Percentiles rank a stretch among this genome's conserved stretches.
Evolutionary conservation across 2,888 invertebrate genomes (phyloP).

Genomic region (Andrena fulva): DNA sequence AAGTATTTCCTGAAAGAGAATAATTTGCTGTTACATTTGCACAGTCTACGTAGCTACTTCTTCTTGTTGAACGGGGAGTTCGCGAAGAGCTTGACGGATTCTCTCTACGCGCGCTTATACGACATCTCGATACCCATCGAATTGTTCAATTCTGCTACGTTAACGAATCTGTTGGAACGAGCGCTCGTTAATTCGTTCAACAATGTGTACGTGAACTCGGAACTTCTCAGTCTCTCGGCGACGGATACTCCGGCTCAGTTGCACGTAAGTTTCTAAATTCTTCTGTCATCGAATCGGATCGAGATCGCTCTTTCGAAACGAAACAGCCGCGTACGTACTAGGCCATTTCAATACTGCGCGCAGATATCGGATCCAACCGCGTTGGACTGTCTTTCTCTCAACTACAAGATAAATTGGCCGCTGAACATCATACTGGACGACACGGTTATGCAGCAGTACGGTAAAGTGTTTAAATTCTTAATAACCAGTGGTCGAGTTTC

Average conservation of each 20-base stretch:
- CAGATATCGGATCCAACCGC: conserved; percentile 87
- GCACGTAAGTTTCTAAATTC: conserved; percentile 82
- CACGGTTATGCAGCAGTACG: conserved; percentile 89
- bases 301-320: not conserved
- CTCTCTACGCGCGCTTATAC: conserved; percentile 89
- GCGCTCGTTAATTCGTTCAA: conserved; percentile 89
- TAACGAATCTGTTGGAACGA: conserved; percentile 89
- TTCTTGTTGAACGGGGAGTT: conserved; percentile 93
- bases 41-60: conserved; percentile 91
- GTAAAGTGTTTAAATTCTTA: conserved; percentile 91
- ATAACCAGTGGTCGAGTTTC: conserved; percentile 91
- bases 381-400: conserved; percentile 89
- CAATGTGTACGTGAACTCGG: conserved; percentile 79
- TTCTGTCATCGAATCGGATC: too few species aligned
- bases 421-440: conserved; percentile 91
- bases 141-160: conserved; percentile 89
- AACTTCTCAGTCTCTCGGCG: conserved; percentile 79
- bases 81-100: conserved; percentile 89
- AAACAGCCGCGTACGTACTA: not conserved
- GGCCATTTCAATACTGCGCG: not conserved
- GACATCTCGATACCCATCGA: conserved; percentile 89
- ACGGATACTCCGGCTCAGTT: conserved; percentile 76
- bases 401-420: conserved; percentile 91
- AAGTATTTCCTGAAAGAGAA: conserved; percentile 89
- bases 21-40: conserved; percentile 90